Evolutionary conservation across 2,113 vertebrate species (phyloP).

Genomic region (Paradoxurus hermaphroditus): DNA sequence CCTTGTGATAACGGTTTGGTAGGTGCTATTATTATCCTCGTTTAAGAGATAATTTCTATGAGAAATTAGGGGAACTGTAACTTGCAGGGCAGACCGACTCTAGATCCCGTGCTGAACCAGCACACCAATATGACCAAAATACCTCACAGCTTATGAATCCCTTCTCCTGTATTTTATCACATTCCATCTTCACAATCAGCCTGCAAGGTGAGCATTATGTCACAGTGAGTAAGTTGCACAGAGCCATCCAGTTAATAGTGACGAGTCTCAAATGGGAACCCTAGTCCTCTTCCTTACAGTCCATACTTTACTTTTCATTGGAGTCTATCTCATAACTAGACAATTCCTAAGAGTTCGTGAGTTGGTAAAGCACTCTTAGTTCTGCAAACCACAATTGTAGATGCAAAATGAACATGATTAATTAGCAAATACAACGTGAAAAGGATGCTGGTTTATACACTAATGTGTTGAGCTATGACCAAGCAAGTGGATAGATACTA

Average conservation of each 20-base stretch:
- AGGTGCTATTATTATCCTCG: not conserved
- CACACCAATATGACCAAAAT: not conserved
- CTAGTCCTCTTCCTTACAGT: not conserved
- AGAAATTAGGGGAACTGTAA: not conserved
- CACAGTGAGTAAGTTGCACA: not conserved
- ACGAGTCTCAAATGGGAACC: not conserved
- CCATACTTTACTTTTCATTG: not conserved
- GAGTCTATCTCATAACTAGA: not conserved
- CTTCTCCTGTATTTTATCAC: not conserved
- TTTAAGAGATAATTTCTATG: too few relatives aligned
- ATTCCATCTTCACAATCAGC: not conserved
- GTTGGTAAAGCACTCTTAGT: not conserved
- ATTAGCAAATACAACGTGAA: not conserved
- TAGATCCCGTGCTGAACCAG: not conserved
- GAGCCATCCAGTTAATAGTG: not conserved
- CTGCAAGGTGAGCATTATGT: not conserved
- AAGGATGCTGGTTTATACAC: not conserved
- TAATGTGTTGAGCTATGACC: not conserved
- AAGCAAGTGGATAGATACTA: not conserved
- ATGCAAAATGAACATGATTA: not conserved
- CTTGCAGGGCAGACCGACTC: not conserved
- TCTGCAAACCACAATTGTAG: not conserved
- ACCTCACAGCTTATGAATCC: not conserved
- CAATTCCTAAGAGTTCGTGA: not conserved
- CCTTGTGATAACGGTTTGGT: not conserved